Evolutionary conservation across 2,797 vertebrate genomes (phyloP).

Genomic region (Emys orbicularis): DNA sequence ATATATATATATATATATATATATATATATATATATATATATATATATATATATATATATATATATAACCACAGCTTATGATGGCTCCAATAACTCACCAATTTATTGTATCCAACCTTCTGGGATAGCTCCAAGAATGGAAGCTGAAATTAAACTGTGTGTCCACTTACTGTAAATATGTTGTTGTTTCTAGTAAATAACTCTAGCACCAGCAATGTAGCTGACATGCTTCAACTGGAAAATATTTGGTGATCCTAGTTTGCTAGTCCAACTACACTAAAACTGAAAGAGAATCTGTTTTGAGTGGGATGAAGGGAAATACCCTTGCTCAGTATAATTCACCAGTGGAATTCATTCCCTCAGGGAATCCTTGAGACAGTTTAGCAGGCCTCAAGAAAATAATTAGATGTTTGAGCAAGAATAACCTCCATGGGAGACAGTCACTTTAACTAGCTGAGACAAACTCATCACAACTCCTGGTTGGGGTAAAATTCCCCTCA

Average conservation of each 20-base stretch:
- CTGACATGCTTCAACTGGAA: background rate
- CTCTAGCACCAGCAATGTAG: background rate
- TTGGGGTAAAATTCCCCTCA: background rate
- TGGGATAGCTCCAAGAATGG: background rate
- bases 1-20: background rate
- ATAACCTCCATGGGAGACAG: background rate
- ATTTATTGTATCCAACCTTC: background rate
- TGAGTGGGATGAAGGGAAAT: background rate
- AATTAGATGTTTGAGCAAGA: fast-evolving
- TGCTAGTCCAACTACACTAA: background rate
- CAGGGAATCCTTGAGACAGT: background rate
- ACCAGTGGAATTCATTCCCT: background rate
- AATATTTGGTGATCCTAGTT: fast-evolving
- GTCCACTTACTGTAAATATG: background rate
- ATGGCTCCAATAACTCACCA: background rate
- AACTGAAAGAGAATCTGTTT: background rate
- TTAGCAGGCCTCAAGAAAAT: background rate
- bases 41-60: background rate
- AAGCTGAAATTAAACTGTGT: background rate
- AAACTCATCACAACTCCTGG: background rate
- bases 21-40: background rate
- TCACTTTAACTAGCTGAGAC: background rate
- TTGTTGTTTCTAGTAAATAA: background rate
- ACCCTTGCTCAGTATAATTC: background rate
- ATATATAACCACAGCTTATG: background rate